Percentiles rank a stretch among this genome's conserved stretches.
Conservation (phyloP, 2,888 invertebrate species). For the Hypselothyrea guttata region DNA sequence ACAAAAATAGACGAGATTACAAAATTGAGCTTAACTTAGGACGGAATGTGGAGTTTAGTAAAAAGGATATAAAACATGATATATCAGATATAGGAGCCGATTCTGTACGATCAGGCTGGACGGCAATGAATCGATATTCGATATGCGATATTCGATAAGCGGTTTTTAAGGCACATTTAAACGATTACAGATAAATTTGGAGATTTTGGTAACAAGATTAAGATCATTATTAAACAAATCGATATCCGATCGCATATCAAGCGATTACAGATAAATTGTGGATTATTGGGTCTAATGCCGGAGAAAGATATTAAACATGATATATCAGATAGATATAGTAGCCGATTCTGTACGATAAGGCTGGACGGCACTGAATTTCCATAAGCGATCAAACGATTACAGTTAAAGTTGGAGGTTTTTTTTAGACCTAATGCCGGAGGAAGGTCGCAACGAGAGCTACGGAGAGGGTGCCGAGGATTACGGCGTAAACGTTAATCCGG, state of each 20-base stretch:
- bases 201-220: too few relatives aligned
- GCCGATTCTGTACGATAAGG: too few relatives aligned
- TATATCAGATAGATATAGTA: too few relatives aligned
- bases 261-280: too few relatives aligned
- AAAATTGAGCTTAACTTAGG: slow-evolving; percentile 33
- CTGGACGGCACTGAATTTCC: too few relatives aligned
- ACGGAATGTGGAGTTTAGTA: slow-evolving; percentile 24
- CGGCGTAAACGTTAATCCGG: slow-evolving; percentile 63
- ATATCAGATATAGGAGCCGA: too few relatives aligned
- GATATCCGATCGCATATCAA: too few relatives aligned
- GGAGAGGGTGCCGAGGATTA: slow-evolving; percentile 39
- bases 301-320: too few relatives aligned
- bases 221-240: too few relatives aligned
- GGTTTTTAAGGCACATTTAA: slow-evolving; percentile 51
- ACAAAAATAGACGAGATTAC: slow-evolving; percentile 28
- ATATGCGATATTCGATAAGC: slow-evolving; percentile 48
- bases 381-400: slow-evolving; percentile 17
- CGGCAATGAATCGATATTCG: slow-evolving; percentile 37
- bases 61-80: slow-evolving; percentile 4
- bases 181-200: slow-evolving; percentile 11
- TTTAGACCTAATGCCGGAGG: slow-evolving; percentile 50
- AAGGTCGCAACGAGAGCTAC: slow-evolving; percentile 52
- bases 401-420: slow-evolving; percentile 5
- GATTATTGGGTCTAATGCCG: too few relatives aligned
- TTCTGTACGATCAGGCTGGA: slow-evolving; percentile 29